Base-by-base conservation (phyloP, 2,113 vertebrate species). In the Chunga burmeisteri region DNA sequence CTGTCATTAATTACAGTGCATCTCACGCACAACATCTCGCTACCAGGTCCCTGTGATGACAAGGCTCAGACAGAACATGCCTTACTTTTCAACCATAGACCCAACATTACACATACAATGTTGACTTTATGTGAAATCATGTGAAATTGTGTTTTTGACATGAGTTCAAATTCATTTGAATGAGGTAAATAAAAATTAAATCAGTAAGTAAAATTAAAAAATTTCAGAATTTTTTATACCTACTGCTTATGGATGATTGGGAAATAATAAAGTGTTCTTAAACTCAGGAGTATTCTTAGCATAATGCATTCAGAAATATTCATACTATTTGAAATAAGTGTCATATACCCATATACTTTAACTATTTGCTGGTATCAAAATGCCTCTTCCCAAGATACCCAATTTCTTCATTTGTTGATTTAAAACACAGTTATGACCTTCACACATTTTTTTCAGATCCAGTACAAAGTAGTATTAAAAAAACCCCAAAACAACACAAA, bases 141-240 rank as follows among this genome's bases (percentile, higher is more conserved):
- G 16, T 34, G 8, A 68, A 88, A 66, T 2, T n/a, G 11, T n/a
- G 15, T 6, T 72, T 88, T 22, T 80, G 40, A 53, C 7, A 13
- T 0, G 4, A 72, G 21, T 27, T 53, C n/a, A 77, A 72, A 34
- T 47, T 42, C 22, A 49, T n/a, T 30, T 36, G 38, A 72, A 68
- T 34, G 13, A 89, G 2, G 7, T 75, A 34, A 47, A 61, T 50
- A 16, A 66, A 15, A 65, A 47, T 38, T 71, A 71, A 59, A 25
- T 20, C 3, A 38, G 1, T 14, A 52, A 56, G 6, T 30, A 53
- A 40, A 86, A 72, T 21, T 0, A 0, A 19, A 84, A 77, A 30
- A 21, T 0, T 0, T 47, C 26, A n/a, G 4, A n/a, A 29, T 52
- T 80, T 55, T 44, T 83, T 26, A 36, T 58, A 71, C 3, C 4